These are phyloP conservation scores for Euplexia lucipara DNA, from an alignment of 2,888 invertebrate species.

Conservation along the genomic window DNA sequence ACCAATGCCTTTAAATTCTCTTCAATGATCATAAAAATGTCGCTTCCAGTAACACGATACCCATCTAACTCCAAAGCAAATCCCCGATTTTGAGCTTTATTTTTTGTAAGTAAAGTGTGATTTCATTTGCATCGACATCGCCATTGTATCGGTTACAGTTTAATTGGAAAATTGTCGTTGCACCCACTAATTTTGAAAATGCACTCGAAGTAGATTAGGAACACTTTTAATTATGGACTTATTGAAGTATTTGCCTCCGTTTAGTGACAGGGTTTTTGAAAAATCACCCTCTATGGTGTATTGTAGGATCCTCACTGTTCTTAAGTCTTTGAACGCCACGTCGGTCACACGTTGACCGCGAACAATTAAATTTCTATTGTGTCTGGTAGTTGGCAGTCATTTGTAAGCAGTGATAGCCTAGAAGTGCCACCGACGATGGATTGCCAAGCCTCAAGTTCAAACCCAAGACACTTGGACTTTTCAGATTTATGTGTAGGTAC, in stretches of 20 bases:
- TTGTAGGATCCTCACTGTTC: too few relatives aligned
- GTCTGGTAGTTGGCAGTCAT: too few relatives aligned
- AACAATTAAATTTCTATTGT: too few relatives aligned
- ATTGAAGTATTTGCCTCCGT: neutral
- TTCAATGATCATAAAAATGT: conserved; percentile 24
- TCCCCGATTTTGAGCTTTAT: conserved; percentile 41
- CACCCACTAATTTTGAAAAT: conserved; percentile 61
- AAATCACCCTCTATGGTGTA: too few relatives aligned
- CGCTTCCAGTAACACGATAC: conserved; percentile 40
- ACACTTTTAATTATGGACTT: conserved; percentile 34
- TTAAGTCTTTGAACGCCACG: too few relatives aligned
- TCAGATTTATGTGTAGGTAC: too few relatives aligned
- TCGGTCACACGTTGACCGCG: too few relatives aligned
- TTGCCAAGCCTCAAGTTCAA: too few relatives aligned
- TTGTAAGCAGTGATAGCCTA: too few relatives aligned
- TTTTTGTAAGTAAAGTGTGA: neutral
- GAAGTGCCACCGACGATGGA: too few relatives aligned
- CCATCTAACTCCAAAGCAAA: conserved; percentile 10
- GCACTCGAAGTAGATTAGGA: conserved; percentile 51
- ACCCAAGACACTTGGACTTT: too few relatives aligned
- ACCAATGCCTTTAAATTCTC: conserved; percentile 21
- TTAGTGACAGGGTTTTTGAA: too few relatives aligned
- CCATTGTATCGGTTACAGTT: conserved; percentile 59
- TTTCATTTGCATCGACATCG: conserved; percentile 12
- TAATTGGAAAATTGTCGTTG: conserved; percentile 72